These are phyloP conservation scores for Nasonia giraulti DNA, from an alignment of 1,140 invertebrate species.

Conservation along the genomic window DNA sequence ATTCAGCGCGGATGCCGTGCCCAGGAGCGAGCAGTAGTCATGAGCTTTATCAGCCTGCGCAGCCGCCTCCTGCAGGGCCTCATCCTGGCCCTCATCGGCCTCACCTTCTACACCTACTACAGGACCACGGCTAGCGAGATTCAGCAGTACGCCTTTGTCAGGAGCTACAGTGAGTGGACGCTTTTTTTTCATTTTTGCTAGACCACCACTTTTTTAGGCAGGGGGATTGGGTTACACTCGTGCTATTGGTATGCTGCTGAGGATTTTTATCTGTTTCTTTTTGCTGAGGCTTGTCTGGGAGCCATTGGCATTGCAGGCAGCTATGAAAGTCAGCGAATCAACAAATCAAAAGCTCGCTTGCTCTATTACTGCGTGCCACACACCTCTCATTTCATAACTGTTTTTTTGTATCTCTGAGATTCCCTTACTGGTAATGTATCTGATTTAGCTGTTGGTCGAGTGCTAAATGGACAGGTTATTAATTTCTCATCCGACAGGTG, in stretches of 20 bases:
- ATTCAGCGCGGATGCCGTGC: not conserved
- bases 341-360: not conserved
- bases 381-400: not conserved
- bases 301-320: not conserved
- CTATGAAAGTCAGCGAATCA: not conserved
- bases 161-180: constrained; percentile 63
- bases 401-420: not conserved
- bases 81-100: constrained; percentile 64
- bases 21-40: constrained; percentile 50
- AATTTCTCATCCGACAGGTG: not conserved
- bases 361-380: not conserved
- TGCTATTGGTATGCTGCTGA: not conserved
- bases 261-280: not conserved
- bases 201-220: not conserved
- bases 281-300: not conserved
- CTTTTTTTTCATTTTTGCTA: not conserved
- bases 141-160: constrained; percentile 55
- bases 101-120: constrained; percentile 70
- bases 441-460: too few species aligned
- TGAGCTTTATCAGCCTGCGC: constrained; percentile 69
- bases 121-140: constrained; percentile 66
- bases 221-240: not conserved
- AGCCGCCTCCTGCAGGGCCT: constrained; percentile 67
- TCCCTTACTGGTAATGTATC: not conserved
- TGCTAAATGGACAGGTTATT: not conserved